Evolutionary conservation across 2,797 vertebrate genomes (phyloP), one percentile per base, ranked within the genome.

Genomic region (Bradypodion ventrale): DNA sequence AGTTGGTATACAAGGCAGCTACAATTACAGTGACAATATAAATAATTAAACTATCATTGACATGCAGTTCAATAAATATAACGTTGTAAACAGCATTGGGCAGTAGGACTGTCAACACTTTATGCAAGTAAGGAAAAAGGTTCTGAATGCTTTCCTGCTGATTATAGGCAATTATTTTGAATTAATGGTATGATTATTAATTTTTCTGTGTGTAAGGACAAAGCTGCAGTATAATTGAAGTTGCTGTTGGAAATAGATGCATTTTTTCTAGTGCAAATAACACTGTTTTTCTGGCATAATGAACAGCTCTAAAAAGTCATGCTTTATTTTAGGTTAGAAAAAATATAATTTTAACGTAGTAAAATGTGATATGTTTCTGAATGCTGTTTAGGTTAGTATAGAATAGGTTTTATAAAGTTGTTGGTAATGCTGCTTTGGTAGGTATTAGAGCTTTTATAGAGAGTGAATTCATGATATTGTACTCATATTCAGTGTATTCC

Each of bases 41-140:
- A 94, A 94, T 95, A 93, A 95, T 94, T 94, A 89, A 96, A 85
- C 76, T 40, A 16, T 84, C 77, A 29, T 70, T 88, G 78, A 79
- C 87, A 60, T 82, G 72, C 59, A 80, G 8, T 73, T 62, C 81
- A 89, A 82, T 82, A 90, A 89, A 59, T 79, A 0, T 29, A 84
- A 84, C 60, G 81, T 84, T 93, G 91, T 86, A 29, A 87, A 63
- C 21, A 1, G 77, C 78, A 63, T 72, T 82, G 32, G 44, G 29
- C 78, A 60, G 0, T 32, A 79, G 25, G 83, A 23, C 83, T 12
- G 5, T 75, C 13, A 46, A 76, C 69, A 52, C 15, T 83, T 21
- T 74, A 46, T 7, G 32, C 85, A 76, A 88, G 15, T 78, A 90
- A 52, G 2, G 73, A 62, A 88, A 90, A 37, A 82, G 37, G 78